Percentiles rank a stretch among this genome's conserved stretches.
These are phyloP conservation scores for Felis catus DNA, from an alignment of 2,113 vertebrate genomes.

Conservation along the genomic window F.catus_Fca126_mat1.0 CM031423.1:67545001-67545500, in stretches of 20 bases:
- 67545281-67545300: not conserved
- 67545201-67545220: not conserved
- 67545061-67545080: not conserved
- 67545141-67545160: not conserved
- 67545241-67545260: not conserved
- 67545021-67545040: not conserved
- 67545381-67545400: not conserved
- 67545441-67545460: not conserved
- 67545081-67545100: not conserved
- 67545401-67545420: not conserved
- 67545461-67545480: not conserved
- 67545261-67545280: not conserved
- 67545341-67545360: not conserved
- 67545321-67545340: not conserved
- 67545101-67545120: not conserved
- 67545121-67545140: not conserved
- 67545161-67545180: not conserved
- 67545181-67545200: not conserved
- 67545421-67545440: not conserved
- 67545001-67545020: not conserved
- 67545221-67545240: not conserved
- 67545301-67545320: not conserved
- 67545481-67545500: not conserved
- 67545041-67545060: constrained; percentile 10
- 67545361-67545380: not conserved